Evolutionary conservation across 1,140 invertebrate genomes (phyloP), one percentile per base, ranked within the genome.

Genomic region (Leptopilina boulardi): DNA sequence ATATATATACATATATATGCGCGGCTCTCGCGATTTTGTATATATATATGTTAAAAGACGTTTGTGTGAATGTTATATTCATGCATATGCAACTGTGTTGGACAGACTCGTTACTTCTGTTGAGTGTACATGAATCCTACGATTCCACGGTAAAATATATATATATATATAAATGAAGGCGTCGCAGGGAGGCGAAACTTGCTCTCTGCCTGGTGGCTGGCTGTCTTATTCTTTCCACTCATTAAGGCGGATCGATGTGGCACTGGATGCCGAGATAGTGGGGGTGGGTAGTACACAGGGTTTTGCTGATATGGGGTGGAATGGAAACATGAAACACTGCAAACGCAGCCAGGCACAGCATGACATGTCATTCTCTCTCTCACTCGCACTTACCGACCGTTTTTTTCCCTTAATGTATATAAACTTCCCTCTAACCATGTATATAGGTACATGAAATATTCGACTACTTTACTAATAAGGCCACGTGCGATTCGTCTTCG

Each of bases 171-270:
- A 38, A 34, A 38, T 56, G 76, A 59, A 80, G 73, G 76, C 81
- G 77, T 79, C 79, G 79, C 77, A 82, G 77, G 77, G 82, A 80
- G 77, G 78, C 79, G 76, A 82, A 84, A 80, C 79, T 82, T 79
- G 74, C 66, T 71, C 51, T 80, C 80, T 79, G 81, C 73, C 66
- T 79, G 74, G 79, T 41, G 81, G 82, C 71, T 82, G 86, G 87
- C 88, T 89, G 89, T 90, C 89, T 90, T 90, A 90, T 91, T 91
- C 89, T 90, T 91, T 90, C 88, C 89, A 90, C 89, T 91, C 89
- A 90, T 91, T 90, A 91, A 91, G 89, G 89, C 87, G 89, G 90
- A 90, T 90, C 90, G 90, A 91, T 91, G 89, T 89, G 88, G 82
- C 87, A 84, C 86, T 88, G 86, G 88, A 88, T 89, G 87, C 85